These are phyloP conservation scores for Caenorhabditis angaria DNA, from an alignment of 2,888 invertebrate species.

Conservation along the genomic window DNA sequence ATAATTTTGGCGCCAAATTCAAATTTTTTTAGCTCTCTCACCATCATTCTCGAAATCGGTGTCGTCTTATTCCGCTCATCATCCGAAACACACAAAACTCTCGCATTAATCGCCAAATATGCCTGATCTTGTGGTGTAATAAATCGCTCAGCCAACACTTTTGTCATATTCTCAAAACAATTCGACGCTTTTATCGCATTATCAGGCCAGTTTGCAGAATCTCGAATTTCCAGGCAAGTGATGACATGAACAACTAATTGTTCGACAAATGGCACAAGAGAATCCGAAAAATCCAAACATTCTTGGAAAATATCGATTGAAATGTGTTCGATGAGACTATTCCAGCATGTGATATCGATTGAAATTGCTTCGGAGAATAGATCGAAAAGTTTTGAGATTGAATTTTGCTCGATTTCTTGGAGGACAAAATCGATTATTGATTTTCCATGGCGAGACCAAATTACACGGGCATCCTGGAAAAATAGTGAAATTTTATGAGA, in stretches of 20 bases:
- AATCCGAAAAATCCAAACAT: conserved; percentile 13
- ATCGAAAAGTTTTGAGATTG: conserved; percentile 20
- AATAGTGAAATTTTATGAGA: conserved; percentile 1
- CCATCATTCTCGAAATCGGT: conserved; percentile 29
- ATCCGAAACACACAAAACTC: conserved; percentile 8
- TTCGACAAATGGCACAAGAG: conserved; percentile 30
- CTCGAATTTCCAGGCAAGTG: conserved; percentile 26
- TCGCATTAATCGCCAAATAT: conserved; percentile 13
- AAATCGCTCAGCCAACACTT: conserved; percentile 16
- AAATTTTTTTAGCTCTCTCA: neutral
- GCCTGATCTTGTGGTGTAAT: conserved; percentile 41
- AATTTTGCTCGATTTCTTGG: neutral
- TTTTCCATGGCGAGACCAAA: conserved; percentile 38
- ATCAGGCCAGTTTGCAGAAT: conserved; percentile 43
- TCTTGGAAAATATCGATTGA: conserved; percentile 37
- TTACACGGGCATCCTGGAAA: conserved; percentile 37
- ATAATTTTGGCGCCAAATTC: too few relatives aligned
- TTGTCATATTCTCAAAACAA: conserved; percentile 37
- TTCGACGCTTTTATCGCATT: conserved; percentile 45
- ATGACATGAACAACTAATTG: conserved; percentile 19
- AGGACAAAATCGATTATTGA: conserved; percentile 21
- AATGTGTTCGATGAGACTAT: conserved; percentile 33
- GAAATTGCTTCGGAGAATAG: conserved; percentile 18
- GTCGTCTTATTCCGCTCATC: conserved; percentile 10
- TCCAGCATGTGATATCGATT: conserved; percentile 37